phyloP scores from a whole-genome alignment of 2,888 invertebrate species.

The Drosophila formosana region DNA sequence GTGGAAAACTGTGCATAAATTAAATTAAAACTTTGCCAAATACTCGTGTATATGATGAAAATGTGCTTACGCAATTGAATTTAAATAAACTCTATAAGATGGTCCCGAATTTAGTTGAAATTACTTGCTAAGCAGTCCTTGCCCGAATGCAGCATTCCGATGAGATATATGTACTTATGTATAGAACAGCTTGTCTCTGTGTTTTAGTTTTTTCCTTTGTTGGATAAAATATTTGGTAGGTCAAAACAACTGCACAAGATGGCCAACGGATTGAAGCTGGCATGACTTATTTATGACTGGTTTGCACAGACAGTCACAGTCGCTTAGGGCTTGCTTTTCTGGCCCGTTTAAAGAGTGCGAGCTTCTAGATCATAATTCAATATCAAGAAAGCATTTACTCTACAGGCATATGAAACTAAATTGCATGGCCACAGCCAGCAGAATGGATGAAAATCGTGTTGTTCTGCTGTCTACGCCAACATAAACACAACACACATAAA shows the following conservation, averaged over 20 bases:
- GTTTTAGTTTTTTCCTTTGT: background rate
- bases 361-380: slow-evolving; percentile 73
- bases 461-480: slow-evolving; percentile 55
- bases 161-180: background rate
- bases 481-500: slow-evolving; percentile 71
- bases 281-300: slow-evolving; percentile 54
- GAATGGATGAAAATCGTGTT: slow-evolving; percentile 40
- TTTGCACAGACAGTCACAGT: slow-evolving; percentile 16
- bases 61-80: slow-evolving; percentile 7
- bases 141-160: background rate
- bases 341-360: slow-evolving; percentile 64
- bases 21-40: slow-evolving; percentile 12
- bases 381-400: slow-evolving; percentile 67
- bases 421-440: slow-evolving; percentile 60
- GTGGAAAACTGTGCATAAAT: slow-evolving; percentile 14
- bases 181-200: background rate
- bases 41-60: slow-evolving; percentile 1
- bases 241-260: slow-evolving; percentile 38
- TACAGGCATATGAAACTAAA: slow-evolving; percentile 71
- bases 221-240: slow-evolving; percentile 2
- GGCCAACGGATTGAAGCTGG: slow-evolving; percentile 47
- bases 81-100: slow-evolving; percentile 5
- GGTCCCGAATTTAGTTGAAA: background rate
- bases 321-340: slow-evolving; percentile 9
- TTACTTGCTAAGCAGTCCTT: slow-evolving; percentile 8